Conservation (phyloP, 2,888 invertebrate genomes). For the Hetaerina titia region DNA sequence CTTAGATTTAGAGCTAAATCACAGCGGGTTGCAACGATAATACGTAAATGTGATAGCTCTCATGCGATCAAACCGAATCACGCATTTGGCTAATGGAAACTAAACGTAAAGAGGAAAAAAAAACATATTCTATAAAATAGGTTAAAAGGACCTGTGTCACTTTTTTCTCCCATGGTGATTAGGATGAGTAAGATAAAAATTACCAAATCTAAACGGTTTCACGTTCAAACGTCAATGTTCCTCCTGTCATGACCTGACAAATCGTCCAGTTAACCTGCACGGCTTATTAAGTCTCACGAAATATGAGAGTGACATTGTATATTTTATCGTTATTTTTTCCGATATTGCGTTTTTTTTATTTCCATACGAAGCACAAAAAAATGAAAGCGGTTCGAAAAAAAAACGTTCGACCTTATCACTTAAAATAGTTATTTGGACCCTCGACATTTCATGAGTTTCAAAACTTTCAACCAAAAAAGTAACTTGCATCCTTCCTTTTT, state of each 20-base stretch:
- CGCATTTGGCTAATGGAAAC: not conserved
- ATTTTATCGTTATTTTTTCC: conserved; percentile 11
- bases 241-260: conserved; percentile 58
- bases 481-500: not conserved
- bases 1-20: too few relatives aligned
- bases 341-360: not conserved
- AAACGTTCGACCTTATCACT: not conserved
- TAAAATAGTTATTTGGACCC: not conserved
- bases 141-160: not conserved
- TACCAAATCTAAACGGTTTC: not conserved
- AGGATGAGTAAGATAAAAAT: conserved; percentile 1
- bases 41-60: too few relatives aligned
- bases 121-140: not conserved
- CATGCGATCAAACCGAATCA: not conserved
- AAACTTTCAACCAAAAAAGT: not conserved
- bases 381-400: not conserved
- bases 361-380: not conserved
- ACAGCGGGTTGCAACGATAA: too few relatives aligned
- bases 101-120: not conserved
- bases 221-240: not conserved
- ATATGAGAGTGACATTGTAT: not conserved
- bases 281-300: conserved; percentile 42
- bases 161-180: not conserved
- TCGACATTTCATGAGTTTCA: not conserved
- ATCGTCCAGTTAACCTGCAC: conserved; percentile 37